Conservation (phyloP, 2,888 invertebrate species). For the Nephrotoma guestfalica region DNA sequence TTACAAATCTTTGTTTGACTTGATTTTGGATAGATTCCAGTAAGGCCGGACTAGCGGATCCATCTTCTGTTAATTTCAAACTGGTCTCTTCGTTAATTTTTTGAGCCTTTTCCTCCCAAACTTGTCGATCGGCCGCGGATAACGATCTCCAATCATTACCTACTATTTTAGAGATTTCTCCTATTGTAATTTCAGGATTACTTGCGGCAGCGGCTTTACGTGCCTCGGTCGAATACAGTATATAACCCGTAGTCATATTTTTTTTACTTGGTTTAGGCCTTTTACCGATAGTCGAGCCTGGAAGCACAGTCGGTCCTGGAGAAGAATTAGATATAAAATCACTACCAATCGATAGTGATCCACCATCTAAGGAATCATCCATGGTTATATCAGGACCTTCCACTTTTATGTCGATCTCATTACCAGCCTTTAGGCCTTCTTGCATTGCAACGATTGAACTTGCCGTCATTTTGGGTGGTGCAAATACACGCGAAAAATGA, state of each 20-base stretch:
- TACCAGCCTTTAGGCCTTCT: slow-evolving; percentile 2
- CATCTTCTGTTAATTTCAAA: slow-evolving; percentile 40
- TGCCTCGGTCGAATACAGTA: slow-evolving; percentile 93
- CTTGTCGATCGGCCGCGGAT: slow-evolving; percentile 72
- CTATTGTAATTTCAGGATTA: slow-evolving; percentile 90
- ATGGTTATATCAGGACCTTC: slow-evolving; percentile 32
- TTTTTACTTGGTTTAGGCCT: slow-evolving; percentile 27
- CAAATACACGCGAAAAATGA: slow-evolving; percentile 57
- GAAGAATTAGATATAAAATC: slow-evolving; percentile 51
- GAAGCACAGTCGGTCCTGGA: slow-evolving; percentile 27
- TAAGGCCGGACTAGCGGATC: slow-evolving; percentile 33
- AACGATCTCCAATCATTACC: slow-evolving; percentile 89
- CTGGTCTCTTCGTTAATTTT: slow-evolving; percentile 78
- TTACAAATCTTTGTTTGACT: slow-evolving; percentile 6
- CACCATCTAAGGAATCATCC: slow-evolving; percentile 68
- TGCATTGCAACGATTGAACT: slow-evolving; percentile 8
- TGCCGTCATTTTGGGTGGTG: slow-evolving; percentile 32
- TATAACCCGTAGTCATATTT: slow-evolving; percentile 89
- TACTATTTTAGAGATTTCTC: slow-evolving; percentile 61
- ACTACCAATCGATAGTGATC: slow-evolving; percentile 67
- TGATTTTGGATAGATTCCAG: slow-evolving; percentile 11
- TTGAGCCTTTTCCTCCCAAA: slow-evolving; percentile 87
- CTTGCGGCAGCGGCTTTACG: slow-evolving; percentile 82
- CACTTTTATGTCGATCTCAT: slow-evolving; percentile 19
- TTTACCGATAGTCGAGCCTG: slow-evolving; percentile 30